Conservation (phyloP, 1,140 invertebrate genomes). For the Heliconius himera region DNA sequence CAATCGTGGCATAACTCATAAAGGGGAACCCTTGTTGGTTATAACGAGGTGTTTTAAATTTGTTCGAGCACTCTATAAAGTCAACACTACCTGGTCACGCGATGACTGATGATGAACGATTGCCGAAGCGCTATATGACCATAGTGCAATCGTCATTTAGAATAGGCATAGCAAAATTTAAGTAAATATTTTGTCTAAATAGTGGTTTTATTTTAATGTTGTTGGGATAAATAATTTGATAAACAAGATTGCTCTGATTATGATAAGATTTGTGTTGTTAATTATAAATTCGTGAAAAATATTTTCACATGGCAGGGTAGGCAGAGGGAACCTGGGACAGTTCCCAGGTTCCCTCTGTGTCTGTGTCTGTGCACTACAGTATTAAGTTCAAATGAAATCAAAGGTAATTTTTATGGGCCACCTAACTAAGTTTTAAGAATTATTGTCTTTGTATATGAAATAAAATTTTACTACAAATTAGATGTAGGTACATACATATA, state of each 20-base stretch:
- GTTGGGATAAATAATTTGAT: no score
- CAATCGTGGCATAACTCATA: slow-evolving; percentile 42
- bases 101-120: slow-evolving; percentile 63
- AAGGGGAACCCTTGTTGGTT: slow-evolving; percentile 43
- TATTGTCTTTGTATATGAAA: neutral
- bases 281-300: no score
- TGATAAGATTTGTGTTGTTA: no score
- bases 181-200: neutral
- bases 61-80: slow-evolving; percentile 75
- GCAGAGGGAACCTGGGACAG: no score
- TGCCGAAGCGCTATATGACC: slow-evolving; percentile 33
- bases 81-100: slow-evolving; percentile 72
- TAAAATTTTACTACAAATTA: neutral
- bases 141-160: slow-evolving; percentile 1
- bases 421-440: neutral
- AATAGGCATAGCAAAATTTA: neutral
- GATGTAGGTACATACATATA: no score
- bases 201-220: neutral
- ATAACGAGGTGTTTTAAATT: slow-evolving; percentile 73
- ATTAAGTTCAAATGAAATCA: neutral
- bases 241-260: no score
- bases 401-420: neutral
- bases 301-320: no score
- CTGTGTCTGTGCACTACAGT: no score
- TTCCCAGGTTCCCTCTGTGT: no score